Evolutionary conservation across 2,888 invertebrate species (phyloP).

Genomic region (Macaria liturata): DNA sequence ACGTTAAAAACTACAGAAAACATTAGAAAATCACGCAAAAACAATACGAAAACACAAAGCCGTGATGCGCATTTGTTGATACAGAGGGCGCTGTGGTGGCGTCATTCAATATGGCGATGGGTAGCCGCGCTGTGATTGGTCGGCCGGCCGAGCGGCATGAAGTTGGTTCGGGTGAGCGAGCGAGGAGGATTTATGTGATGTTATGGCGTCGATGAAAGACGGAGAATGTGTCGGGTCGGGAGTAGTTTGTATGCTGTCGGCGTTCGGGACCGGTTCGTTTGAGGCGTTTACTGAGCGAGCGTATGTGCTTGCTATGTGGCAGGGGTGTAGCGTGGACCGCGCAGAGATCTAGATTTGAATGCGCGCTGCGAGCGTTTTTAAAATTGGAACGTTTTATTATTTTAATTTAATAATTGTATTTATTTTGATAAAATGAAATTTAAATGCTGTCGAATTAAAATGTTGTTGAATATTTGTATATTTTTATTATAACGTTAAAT

Average conservation of each 20-base stretch:
- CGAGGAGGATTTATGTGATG: slow-evolving; percentile 77
- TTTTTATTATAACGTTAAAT: too few relatives aligned
- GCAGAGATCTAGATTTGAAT: neutral
- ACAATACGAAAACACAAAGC: slow-evolving; percentile 63
- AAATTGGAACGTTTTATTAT: slow-evolving; percentile 45
- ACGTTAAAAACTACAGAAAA: slow-evolving; percentile 49
- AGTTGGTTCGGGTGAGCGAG: slow-evolving; percentile 71
- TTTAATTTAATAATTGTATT: slow-evolving; percentile 5
- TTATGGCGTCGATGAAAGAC: slow-evolving; percentile 77
- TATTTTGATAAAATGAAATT: too few relatives aligned
- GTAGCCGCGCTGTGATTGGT: slow-evolving; percentile 62
- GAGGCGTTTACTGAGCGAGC: slow-evolving; percentile 75
- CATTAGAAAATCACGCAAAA: slow-evolving; percentile 63
- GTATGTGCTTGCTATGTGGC: slow-evolving; percentile 68
- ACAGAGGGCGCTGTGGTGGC: slow-evolving; percentile 67
- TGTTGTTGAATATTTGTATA: too few relatives aligned
- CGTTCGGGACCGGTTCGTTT: slow-evolving; percentile 74
- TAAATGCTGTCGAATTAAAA: too few relatives aligned
- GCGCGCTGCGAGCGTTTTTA: slow-evolving; percentile 31
- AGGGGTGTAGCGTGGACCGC: slow-evolving; percentile 44
- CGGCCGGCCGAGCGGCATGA: slow-evolving; percentile 57
- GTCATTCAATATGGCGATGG: slow-evolving; percentile 79
- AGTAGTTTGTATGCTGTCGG: slow-evolving; percentile 76
- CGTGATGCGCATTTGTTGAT: slow-evolving; percentile 60
- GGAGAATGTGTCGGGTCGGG: slow-evolving; percentile 72